Conservation (phyloP, 2,888 invertebrate genomes). For the Watsonalla cultraria region DNA sequence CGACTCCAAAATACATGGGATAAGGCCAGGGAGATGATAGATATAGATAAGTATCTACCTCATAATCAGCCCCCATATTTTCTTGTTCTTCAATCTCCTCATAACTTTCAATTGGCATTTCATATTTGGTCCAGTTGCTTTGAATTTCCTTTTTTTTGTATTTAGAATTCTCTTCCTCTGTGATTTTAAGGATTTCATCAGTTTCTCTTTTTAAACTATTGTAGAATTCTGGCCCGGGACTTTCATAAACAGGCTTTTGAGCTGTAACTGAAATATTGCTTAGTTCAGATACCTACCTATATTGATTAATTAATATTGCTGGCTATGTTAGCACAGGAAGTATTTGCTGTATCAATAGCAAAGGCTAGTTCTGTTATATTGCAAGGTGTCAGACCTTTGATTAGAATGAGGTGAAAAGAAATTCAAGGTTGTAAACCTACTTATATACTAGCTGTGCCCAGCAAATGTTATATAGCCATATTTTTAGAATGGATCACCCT, state of each 20-base stretch:
- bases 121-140: conserved; percentile 74
- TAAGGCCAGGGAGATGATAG: too few relatives aligned
- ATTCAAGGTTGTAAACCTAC: too few relatives aligned
- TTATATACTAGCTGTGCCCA: too few relatives aligned
- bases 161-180: conserved; percentile 61
- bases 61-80: conserved; percentile 69
- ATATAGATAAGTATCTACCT: conserved; percentile 44
- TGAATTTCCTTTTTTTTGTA: conserved; percentile 72
- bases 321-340: too few relatives aligned
- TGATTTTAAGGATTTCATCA: conserved; percentile 68
- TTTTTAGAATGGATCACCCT: too few relatives aligned
- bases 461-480: too few relatives aligned
- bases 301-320: too few relatives aligned
- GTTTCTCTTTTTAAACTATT: conserved; percentile 63
- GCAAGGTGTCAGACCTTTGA: too few relatives aligned
- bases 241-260: conserved; percentile 48
- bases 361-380: background rate
- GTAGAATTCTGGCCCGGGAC: conserved; percentile 64
- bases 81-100: conserved; percentile 67
- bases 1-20: too few relatives aligned
- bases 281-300: background rate
- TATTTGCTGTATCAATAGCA: too few relatives aligned
- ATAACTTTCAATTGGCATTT: conserved; percentile 67
- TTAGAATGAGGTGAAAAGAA: too few relatives aligned
- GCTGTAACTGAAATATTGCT: conserved; percentile 28